These are phyloP conservation scores for Torymus tubicola DNA, from an alignment of 2,888 invertebrate species.

Conservation along the genomic window DNA sequence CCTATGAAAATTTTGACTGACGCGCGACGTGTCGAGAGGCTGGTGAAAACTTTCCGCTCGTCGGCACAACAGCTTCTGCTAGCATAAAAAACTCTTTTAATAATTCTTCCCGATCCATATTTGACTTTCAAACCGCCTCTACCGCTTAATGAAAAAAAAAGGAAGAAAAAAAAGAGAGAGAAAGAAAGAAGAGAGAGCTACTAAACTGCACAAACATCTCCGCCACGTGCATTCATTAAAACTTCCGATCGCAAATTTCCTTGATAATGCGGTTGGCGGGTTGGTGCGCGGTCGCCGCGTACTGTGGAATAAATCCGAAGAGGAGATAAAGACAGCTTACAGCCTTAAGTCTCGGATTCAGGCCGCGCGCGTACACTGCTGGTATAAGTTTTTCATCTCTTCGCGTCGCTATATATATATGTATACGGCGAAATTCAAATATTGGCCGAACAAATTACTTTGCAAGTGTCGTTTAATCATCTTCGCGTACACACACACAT, in stretches of 20 bases:
- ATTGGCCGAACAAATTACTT: constrained; percentile 44
- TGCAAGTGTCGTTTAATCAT: constrained; percentile 38
- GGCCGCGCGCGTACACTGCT: background rate
- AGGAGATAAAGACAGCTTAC: constrained; percentile 45
- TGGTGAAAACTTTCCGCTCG: no score
- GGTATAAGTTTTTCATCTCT: constrained; percentile 40
- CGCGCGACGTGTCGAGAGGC: no score
- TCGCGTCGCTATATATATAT: no score
- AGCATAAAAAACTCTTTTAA: no score
- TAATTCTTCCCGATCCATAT: background rate
- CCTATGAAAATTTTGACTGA: no score
- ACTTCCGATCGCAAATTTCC: constrained; percentile 41
- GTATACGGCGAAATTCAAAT: constrained; percentile 37
- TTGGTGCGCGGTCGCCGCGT: no score
- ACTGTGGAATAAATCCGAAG: constrained; percentile 28
- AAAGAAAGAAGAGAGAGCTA: no score
- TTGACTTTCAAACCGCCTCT: no score
- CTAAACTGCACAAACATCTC: constrained; percentile 3
- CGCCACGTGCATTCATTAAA: constrained; percentile 41
- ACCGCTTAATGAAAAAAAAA: no score
- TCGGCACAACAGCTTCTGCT: no score
- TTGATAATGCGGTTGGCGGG: constrained; percentile 26
- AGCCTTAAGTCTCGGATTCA: constrained; percentile 31
- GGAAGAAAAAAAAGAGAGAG: no score
- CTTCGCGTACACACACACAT: background rate